Evolutionary conservation across 1,140 invertebrate genomes (phyloP).

Genomic region (Chlorops oryzae): DNA sequence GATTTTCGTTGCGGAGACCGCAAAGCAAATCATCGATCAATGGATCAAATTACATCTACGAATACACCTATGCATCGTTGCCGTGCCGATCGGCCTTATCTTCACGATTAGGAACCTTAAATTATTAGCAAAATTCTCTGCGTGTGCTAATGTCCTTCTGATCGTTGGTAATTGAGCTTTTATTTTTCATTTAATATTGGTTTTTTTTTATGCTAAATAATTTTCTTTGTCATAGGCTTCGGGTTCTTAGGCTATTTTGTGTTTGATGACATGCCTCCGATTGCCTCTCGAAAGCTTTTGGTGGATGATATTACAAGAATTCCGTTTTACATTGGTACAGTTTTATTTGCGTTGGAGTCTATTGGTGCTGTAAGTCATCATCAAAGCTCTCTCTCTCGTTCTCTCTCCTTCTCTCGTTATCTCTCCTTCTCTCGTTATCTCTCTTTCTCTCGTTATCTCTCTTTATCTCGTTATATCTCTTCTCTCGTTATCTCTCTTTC

Average conservation of each 20-base stretch:
- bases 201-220: not conserved
- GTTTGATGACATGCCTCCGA: slow-evolving; percentile 68
- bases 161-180: slow-evolving; percentile 64
- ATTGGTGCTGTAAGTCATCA: slow-evolving; percentile 82
- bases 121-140: slow-evolving; percentile 76
- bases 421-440: too few relatives aligned
- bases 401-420: too few relatives aligned
- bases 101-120: slow-evolving; percentile 80
- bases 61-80: slow-evolving; percentile 60
- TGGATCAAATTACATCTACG: slow-evolving; percentile 56
- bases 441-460: too few relatives aligned
- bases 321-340: slow-evolving; percentile 82
- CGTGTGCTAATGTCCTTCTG: slow-evolving; percentile 76
- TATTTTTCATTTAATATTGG: too few relatives aligned
- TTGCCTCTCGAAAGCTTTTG: slow-evolving; percentile 51
- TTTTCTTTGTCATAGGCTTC: too few relatives aligned
- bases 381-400: too few relatives aligned
- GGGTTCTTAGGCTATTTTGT: slow-evolving; percentile 82
- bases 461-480: too few relatives aligned
- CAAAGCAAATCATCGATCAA: slow-evolving; percentile 69
- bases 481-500: too few relatives aligned
- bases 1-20: slow-evolving; percentile 85
- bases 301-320: slow-evolving; percentile 57
- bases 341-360: slow-evolving; percentile 86
- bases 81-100: slow-evolving; percentile 67